Evolutionary conservation across 2,797 vertebrate species (phyloP).

Genomic region (Tiaroga cobitis): DNA sequence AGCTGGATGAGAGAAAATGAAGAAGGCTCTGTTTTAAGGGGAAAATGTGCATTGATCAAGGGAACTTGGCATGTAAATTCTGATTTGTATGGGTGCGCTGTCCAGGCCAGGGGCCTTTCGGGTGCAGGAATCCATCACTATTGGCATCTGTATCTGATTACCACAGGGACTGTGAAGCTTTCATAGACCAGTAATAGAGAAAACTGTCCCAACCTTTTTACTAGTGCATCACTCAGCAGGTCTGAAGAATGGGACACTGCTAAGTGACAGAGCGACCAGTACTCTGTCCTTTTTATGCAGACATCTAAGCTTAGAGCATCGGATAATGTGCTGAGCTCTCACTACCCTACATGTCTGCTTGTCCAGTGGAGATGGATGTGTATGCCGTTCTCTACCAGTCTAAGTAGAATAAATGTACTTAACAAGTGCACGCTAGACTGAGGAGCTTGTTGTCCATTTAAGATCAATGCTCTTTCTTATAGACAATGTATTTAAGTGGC

Average conservation of each 20-base stretch:
- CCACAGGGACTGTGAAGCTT: conserved; percentile 73
- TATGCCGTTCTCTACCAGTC: background rate
- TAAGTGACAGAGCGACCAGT: conserved; percentile 44
- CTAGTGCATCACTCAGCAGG: conserved; percentile 76
- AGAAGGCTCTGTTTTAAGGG: conserved; percentile 65
- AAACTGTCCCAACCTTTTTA: conserved; percentile 77
- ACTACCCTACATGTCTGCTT: conserved; percentile 13
- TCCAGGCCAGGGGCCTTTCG: conserved; percentile 48
- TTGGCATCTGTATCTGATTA: conserved; percentile 77
- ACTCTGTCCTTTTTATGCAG: conserved; percentile 58
- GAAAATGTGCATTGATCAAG: conserved; percentile 76
- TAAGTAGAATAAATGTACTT: background rate
- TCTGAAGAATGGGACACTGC: conserved; percentile 63
- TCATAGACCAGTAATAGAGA: conserved; percentile 77
- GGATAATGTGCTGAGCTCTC: conserved; percentile 46
- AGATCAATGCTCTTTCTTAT: conserved; percentile 13
- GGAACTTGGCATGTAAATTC: conserved; percentile 73
- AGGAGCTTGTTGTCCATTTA: background rate
- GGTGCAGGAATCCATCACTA: conserved; percentile 78
- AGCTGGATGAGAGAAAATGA: conserved; percentile 45
- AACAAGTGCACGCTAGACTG: background rate
- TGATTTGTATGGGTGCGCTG: conserved; percentile 71
- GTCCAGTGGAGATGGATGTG: conserved; percentile 20
- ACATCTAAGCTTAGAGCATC: conserved; percentile 57
- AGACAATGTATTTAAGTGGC: conserved; percentile 2